Evolutionary conservation across 2,888 invertebrate species (phyloP), one percentile per base, ranked within the genome.

Genomic region (Bembecia ichneumoniformis): DNA sequence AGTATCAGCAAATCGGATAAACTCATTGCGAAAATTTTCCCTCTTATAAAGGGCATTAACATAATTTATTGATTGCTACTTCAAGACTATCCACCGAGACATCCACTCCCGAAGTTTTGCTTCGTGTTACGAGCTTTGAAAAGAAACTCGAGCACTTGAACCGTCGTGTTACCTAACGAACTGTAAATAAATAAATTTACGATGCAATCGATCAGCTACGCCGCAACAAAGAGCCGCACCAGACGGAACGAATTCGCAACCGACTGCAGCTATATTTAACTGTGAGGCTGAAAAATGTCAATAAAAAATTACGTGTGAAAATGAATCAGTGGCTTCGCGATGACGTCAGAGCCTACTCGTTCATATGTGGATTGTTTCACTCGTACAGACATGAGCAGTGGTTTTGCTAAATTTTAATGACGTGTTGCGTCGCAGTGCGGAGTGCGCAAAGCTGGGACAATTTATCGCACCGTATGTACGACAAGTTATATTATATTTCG

Each of bases 361-460:
- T 40, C 55, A 59, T 60, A 66, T 65, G 66, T 65, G 71, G 58
- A 71, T 72, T 72, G 74, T 74, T 72, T 69, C 67, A 66, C 66
- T 71, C 64, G 62, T 36, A 47, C 9, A 47, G 4, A 16, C 35
- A 9, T 63, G 65, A 58, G 61, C 68, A 60, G 66, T 63, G 73
- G 70, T 73, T 79, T 74, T 68, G 71, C 60, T 77, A 74, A 72
- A 75, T 75, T 74, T 72, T 73, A 77, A 77, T 80, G 78, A 76
- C 66, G 69, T 69, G 74, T 71, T 62, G 69, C 74, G 78, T 63
- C 80, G 81, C 82, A 80, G 62, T 80, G 82, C 79, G 79, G 74
- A 35, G 45, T 74, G 74, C 72, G 72, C 74, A 68, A 63, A 58
- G 34, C 9, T 14, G 46, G 46, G 57, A 49, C 47, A 46, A 48